Evolutionary conservation across 2,888 invertebrate genomes (phyloP).

Genomic region (Disparrhopalites patrizii): DNA sequence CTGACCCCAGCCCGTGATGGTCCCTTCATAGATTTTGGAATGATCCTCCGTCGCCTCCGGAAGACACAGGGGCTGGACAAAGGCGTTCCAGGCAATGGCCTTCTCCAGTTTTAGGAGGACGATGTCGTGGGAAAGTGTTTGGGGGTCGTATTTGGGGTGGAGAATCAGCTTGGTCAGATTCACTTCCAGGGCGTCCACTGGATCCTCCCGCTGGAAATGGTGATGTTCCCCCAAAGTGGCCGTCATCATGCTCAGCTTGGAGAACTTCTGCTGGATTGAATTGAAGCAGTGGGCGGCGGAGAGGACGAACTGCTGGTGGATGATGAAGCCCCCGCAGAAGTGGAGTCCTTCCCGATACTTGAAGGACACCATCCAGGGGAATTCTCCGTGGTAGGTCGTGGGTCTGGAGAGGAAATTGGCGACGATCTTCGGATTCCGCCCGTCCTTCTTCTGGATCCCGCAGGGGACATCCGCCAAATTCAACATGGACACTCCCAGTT

Average conservation of each 20-base stretch:
- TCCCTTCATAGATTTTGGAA: slow-evolving; percentile 11
- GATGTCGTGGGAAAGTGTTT: slow-evolving; percentile 33
- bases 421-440: slow-evolving; percentile 14
- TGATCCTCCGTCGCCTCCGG: slow-evolving; percentile 21
- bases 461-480: slow-evolving; percentile 26
- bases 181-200: slow-evolving; percentile 23
- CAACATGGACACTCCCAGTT: neutral
- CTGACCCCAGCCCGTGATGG: slow-evolving; percentile 41
- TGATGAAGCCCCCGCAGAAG: slow-evolving; percentile 41
- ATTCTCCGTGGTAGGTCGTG: slow-evolving; percentile 27
- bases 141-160: slow-evolving; percentile 32
- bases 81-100: slow-evolving; percentile 29
- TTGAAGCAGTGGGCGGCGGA: slow-evolving; percentile 27
- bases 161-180: slow-evolving; percentile 29
- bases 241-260: slow-evolving; percentile 21
- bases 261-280: slow-evolving; percentile 8
- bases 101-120: slow-evolving; percentile 33
- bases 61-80: slow-evolving; percentile 37
- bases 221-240: slow-evolving; percentile 31
- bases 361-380: slow-evolving; percentile 42
- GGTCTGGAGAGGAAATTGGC: neutral
- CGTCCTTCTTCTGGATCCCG: slow-evolving; percentile 2
- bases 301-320: slow-evolving; percentile 9
- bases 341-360: slow-evolving; percentile 32
- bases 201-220: slow-evolving; percentile 13